These are phyloP conservation scores for Tupaia chinensis DNA, from an alignment of 2,113 vertebrate species.

Conservation along the genomic window DNA sequence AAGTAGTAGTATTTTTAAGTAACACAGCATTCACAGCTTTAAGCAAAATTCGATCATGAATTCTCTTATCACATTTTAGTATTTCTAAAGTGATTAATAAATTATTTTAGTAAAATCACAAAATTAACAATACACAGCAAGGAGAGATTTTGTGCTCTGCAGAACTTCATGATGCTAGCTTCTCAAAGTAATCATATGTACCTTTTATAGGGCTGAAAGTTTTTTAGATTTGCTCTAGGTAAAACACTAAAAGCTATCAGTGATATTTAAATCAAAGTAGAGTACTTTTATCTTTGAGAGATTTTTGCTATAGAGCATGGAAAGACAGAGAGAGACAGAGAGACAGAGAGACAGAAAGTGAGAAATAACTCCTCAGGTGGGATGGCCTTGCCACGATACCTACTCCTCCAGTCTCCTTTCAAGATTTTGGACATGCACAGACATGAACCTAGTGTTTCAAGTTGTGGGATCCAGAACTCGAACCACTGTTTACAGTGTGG, in stretches of 20 bases:
- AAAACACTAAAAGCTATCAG: not conserved
- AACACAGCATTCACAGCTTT: not conserved
- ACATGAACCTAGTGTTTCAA: too few species aligned
- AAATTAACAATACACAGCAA: not conserved
- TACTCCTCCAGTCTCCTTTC: too few species aligned
- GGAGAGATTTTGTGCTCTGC: not conserved
- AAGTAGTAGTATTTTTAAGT: not conserved
- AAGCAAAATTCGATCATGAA: not conserved
- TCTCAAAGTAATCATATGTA: slow-evolving; percentile 14
- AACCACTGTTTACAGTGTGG: too few species aligned
- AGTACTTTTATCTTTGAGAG: not conserved
- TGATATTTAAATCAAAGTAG: not conserved
- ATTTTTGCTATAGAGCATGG: too few species aligned
- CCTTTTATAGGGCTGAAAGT: not conserved
- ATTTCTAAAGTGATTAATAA: slow-evolving; percentile 5
- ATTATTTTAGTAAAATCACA: not conserved
- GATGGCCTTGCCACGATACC: too few species aligned
- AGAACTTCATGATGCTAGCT: not conserved
- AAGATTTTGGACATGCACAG: too few species aligned
- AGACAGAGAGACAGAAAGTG: too few species aligned
- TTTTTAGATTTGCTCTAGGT: not conserved
- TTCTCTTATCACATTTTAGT: not conserved
- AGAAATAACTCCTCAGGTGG: too few species aligned
- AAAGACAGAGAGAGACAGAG: too few species aligned
- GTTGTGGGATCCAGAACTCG: too few species aligned